Evolutionary conservation across 2,888 invertebrate species (phyloP).

Genomic region (Cactoblastis cactorum): DNA sequence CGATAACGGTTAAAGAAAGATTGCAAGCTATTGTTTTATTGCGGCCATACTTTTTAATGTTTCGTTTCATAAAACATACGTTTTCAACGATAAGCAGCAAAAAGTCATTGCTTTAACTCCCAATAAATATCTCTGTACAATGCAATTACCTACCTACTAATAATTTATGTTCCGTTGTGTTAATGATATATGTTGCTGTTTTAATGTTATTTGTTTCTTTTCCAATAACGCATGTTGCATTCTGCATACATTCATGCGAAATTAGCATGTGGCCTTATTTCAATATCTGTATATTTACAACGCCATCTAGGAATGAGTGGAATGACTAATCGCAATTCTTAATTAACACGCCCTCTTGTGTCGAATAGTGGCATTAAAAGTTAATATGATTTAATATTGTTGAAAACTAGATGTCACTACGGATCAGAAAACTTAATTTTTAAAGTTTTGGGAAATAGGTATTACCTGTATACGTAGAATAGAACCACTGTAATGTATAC

Average conservation of each 20-base stretch:
- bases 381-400: background rate
- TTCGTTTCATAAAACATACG: conserved; percentile 12
- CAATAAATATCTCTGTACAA: conserved; percentile 2
- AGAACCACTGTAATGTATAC: too few relatives aligned
- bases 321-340: conserved; percentile 18
- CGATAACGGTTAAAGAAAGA: conserved; percentile 12
- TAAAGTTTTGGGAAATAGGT: too few relatives aligned
- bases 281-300: too few relatives aligned
- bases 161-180: background rate
- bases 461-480: too few relatives aligned
- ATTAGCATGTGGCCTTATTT: too few relatives aligned
- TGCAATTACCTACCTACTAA: background rate
- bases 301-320: conserved; percentile 42
- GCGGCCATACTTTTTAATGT: conserved; percentile 27
- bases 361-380: conserved; percentile 26
- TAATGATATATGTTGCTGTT: conserved; percentile 2
- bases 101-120: background rate
- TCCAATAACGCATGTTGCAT: background rate
- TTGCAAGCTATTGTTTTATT: conserved; percentile 36
- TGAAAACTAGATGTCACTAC: conserved; percentile 32
- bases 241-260: background rate
- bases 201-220: background rate
- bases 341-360: conserved; percentile 29
- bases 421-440: background rate
- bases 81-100: background rate